Conservation (phyloP, 92 coral and sea anemone genomes). For the Phenganax subtilis region DNA sequence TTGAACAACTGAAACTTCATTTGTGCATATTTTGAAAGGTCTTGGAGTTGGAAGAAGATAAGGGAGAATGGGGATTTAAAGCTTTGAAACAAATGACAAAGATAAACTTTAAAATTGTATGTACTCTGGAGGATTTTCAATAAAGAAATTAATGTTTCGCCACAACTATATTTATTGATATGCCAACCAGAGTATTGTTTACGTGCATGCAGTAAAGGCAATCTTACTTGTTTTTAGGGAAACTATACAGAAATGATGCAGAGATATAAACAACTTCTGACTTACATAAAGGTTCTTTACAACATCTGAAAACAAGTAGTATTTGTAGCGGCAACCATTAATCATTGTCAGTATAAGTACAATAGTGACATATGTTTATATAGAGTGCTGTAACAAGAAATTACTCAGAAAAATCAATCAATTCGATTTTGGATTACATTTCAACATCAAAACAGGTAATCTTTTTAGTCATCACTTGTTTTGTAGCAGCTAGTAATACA, state of each 20-base stretch:
- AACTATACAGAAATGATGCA: slow-evolving; percentile 90
- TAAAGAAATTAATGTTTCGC: not conserved
- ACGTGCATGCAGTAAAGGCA: no score
- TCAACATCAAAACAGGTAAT: slow-evolving; percentile 92
- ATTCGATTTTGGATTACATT: slow-evolving; percentile 93
- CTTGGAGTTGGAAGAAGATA: slow-evolving; percentile 82
- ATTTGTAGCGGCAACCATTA: no score
- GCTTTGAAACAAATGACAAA: slow-evolving; percentile 98
- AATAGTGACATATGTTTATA: not conserved
- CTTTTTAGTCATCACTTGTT: not conserved
- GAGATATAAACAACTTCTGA: slow-evolving; percentile 79
- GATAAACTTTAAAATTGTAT: slow-evolving; percentile 80
- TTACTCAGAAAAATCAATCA: slow-evolving; percentile 97
- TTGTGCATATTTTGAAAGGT: slow-evolving; percentile 44
- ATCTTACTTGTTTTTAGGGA: slow-evolving; percentile 39
- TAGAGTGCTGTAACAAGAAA: slow-evolving; percentile 98
- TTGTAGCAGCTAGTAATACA: no score
- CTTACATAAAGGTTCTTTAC: slow-evolving; percentile 71
- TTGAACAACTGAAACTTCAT: not conserved
- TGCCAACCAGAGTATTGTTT: no score
- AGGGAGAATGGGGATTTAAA: slow-evolving; percentile 99
- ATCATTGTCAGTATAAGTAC: not conserved
- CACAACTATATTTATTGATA: not conserved
- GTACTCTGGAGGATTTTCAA: not conserved
- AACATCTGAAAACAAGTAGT: no score